Evolutionary conservation across 2,888 invertebrate species (phyloP).

Genomic region (Cephus sareptanus): DNA sequence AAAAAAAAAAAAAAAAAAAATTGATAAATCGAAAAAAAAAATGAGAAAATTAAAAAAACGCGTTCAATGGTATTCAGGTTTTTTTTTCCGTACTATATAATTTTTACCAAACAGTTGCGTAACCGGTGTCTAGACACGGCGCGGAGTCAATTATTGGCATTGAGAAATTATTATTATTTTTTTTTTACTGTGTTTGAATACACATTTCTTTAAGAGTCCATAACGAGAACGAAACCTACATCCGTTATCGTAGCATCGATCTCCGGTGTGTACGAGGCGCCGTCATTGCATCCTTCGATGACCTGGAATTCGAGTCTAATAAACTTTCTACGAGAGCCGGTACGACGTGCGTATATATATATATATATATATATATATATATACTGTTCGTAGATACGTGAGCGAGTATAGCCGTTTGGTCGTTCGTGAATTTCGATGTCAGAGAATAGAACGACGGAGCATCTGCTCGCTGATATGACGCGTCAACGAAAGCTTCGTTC

Average conservation of each 20-base stretch:
- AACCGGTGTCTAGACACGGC: no score
- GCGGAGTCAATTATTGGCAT: background rate
- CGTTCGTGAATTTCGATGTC: slow-evolving; percentile 2
- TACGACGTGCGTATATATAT: background rate
- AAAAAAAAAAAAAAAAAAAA: no score
- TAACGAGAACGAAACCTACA: background rate
- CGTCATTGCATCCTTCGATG: slow-evolving; percentile 17
- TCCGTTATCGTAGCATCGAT: background rate
- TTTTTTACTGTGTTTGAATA: background rate
- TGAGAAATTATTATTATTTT: background rate
- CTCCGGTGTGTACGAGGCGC: background rate
- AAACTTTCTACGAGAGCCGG: slow-evolving; percentile 33
- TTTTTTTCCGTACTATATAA: no score
- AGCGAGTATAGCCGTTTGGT: slow-evolving; percentile 21
- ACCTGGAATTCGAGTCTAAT: slow-evolving; percentile 34
- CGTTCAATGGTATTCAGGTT: no score
- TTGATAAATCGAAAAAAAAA: no score
- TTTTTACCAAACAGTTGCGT: no score
- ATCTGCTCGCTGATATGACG: background rate
- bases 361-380: background rate
- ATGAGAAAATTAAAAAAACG: no score
- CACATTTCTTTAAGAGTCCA: background rate
- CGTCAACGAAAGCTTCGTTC: slow-evolving; percentile 13
- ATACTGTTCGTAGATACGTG: background rate
- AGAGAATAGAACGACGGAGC: background rate